A percentile compares a stretch with the other conserved stretches of the same genome.
Evolutionary conservation across 1,140 invertebrate species (phyloP).

Genomic region (Diprion similis): DNA sequence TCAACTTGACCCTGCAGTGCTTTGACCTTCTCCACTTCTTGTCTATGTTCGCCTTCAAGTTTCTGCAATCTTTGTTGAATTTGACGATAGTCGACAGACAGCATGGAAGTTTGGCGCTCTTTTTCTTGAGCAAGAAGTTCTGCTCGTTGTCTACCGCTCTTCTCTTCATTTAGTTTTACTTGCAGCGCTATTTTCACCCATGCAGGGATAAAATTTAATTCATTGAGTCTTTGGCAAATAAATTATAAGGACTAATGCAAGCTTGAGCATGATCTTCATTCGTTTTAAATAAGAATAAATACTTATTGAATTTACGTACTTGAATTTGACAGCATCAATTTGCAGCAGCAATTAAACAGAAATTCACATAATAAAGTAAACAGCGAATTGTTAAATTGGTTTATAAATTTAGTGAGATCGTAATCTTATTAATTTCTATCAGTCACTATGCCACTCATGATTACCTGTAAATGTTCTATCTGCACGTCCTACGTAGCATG

Average conservation of each 20-base stretch:
- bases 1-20: constrained; percentile 85
- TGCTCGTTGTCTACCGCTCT: constrained; percentile 80
- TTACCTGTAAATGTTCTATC: constrained; percentile 62
- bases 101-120: constrained; percentile 92
- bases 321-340: background rate
- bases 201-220: background rate
- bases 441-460: constrained; percentile 11
- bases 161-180: constrained; percentile 90
- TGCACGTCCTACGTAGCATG: constrained; percentile 54
- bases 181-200: constrained; percentile 75
- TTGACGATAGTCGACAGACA: constrained; percentile 91
- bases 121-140: constrained; percentile 88
- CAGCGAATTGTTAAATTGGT: too few species aligned
- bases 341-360: background rate
- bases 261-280: too few species aligned
- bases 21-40: constrained; percentile 88
- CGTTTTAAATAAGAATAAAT: background rate
- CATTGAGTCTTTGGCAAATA: background rate
- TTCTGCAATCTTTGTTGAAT: constrained; percentile 90
- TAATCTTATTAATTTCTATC: too few species aligned
- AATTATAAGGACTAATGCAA: background rate
- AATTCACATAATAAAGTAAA: background rate
- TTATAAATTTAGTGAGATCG: too few species aligned
- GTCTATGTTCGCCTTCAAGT: constrained; percentile 85
- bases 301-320: background rate